Conservation (phyloP, 1,140 invertebrate species). For the Charaxes varanes region DNA sequence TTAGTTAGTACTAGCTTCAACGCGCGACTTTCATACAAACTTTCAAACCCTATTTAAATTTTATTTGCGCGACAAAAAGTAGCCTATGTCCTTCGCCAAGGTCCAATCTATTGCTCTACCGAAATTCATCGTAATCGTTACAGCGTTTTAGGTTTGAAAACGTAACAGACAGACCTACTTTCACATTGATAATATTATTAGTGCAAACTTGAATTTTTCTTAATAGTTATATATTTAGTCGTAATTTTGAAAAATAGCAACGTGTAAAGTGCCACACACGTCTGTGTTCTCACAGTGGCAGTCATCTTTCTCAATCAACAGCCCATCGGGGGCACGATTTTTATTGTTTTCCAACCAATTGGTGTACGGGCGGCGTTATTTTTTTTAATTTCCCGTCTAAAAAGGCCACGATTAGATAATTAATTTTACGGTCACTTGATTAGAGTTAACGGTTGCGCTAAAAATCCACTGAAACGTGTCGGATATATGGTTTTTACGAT, state of each 20-base stretch:
- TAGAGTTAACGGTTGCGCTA: conserved; percentile 46
- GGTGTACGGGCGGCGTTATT: conserved; percentile 31
- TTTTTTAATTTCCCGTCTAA: conserved; percentile 34
- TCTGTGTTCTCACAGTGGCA: conserved; percentile 58
- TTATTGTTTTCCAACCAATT: conserved; percentile 68
- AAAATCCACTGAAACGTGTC: conserved; percentile 43
- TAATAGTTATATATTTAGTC: too few species aligned
- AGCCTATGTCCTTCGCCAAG: too few species aligned
- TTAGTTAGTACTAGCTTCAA: too few species aligned
- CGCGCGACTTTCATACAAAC: too few species aligned
- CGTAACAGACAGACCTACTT: too few species aligned
- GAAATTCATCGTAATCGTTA: too few species aligned
- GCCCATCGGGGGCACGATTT: conserved; percentile 56
- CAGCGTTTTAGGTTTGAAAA: too few species aligned
- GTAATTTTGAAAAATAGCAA: conserved; percentile 29
- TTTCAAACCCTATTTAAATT: too few species aligned
- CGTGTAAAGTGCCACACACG: conserved; percentile 42
- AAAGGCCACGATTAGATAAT: conserved; percentile 48
- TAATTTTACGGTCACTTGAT: conserved; percentile 67
- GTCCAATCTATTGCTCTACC: too few species aligned
- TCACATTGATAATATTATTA: too few species aligned
- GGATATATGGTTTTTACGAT: conserved; percentile 11
- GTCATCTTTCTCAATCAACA: conserved; percentile 69
- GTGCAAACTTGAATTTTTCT: too few species aligned
- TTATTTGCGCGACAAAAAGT: too few species aligned